Percentiles rank a stretch among this genome's conserved stretches.
Conservation (phyloP, 2,797 vertebrate species). For the Sylvilagus floridanus region DNA sequence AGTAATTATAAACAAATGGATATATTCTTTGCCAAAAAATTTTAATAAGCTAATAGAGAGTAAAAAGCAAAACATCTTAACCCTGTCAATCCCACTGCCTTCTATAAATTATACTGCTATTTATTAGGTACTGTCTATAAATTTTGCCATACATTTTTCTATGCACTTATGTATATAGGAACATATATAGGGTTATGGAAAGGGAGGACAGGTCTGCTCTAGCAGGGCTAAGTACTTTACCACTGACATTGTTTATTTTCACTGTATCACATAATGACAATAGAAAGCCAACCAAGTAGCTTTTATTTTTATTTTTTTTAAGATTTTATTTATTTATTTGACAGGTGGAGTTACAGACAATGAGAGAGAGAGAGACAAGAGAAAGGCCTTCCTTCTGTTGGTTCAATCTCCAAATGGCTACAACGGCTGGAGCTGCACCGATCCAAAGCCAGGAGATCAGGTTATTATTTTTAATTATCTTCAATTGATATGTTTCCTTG, state of each 20-base stretch:
- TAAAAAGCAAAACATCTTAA: constrained; percentile 27
- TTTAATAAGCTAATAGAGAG: not conserved
- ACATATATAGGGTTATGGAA: not conserved
- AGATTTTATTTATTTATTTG: not conserved
- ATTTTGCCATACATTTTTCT: not conserved
- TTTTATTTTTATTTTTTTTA: constrained; percentile 40
- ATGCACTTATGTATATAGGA: not conserved
- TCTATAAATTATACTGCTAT: constrained; percentile 1
- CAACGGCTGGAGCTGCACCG: too few relatives aligned
- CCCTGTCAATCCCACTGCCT: not conserved
- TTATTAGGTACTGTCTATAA: not conserved
- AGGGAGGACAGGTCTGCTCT: not conserved
- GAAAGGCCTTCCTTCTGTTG: too few relatives aligned
- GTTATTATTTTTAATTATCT: not conserved
- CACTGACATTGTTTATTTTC: constrained; percentile 20
- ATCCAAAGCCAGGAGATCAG: too few relatives aligned
- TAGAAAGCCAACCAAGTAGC: constrained; percentile 3
- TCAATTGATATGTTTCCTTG: not conserved
- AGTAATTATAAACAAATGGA: constrained; percentile 43
- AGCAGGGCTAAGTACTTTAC: not conserved
- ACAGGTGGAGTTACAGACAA: too few relatives aligned
- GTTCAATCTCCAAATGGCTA: too few relatives aligned
- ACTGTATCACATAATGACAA: not conserved
- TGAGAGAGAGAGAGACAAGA: too few relatives aligned
- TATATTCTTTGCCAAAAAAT: not conserved